Conservation (phyloP, 2,113 vertebrate genomes). For the Sander lucioperca region DNA sequence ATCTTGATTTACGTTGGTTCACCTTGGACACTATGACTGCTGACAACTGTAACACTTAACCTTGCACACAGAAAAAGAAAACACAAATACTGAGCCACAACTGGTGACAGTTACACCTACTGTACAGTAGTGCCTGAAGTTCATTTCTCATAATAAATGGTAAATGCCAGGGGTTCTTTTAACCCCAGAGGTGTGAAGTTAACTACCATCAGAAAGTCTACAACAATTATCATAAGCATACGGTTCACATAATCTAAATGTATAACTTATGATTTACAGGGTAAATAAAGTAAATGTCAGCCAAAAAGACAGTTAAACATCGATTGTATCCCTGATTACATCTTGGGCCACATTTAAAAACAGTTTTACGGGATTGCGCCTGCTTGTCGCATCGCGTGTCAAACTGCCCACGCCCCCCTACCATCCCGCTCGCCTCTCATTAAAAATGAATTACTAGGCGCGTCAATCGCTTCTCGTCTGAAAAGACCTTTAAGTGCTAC, state of each 20-base stretch:
- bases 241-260: not conserved
- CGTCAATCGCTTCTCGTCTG: too few species aligned
- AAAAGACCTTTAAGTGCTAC: too few species aligned
- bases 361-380: too few species aligned
- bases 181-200: not conserved
- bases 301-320: not conserved
- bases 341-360: not conserved
- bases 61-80: not conserved
- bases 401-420: too few species aligned
- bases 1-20: slow-evolving; percentile 13
- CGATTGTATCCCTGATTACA: not conserved
- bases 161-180: not conserved
- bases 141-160: not conserved
- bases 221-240: not conserved
- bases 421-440: too few species aligned
- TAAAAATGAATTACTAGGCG: too few species aligned
- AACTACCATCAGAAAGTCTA: not conserved
- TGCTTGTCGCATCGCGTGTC: too few species aligned
- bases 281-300: not conserved
- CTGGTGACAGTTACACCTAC: not conserved
- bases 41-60: slow-evolving; percentile 8
- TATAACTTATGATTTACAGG: not conserved
- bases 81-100: not conserved
- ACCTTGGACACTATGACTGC: slow-evolving; percentile 14
- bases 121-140: not conserved